Evolutionary conservation across 2,888 invertebrate genomes (phyloP).

Genomic region (Drosophila prolongata): DNA sequence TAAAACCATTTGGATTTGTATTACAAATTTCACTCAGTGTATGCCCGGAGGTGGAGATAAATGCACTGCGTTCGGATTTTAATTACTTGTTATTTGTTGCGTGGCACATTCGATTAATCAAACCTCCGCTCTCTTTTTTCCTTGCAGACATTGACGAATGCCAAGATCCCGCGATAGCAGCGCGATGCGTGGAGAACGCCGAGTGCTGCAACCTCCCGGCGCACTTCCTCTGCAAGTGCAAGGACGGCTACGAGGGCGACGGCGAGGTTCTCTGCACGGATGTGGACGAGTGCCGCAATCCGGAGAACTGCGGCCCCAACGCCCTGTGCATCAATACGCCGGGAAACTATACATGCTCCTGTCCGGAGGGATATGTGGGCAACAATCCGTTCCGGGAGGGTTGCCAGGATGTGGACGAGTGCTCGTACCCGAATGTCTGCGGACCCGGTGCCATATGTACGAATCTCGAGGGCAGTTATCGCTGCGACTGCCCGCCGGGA

Average conservation of each 20-base stretch:
- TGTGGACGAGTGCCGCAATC: conserved; percentile 94
- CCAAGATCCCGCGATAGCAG: conserved; percentile 92
- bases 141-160: conserved; percentile 96
- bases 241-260: conserved; percentile 95
- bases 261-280: conserved; percentile 95
- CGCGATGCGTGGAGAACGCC: conserved; percentile 94
- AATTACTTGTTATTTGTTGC: conserved; percentile 57
- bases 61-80: conserved; percentile 32
- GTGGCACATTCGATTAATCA: conserved; percentile 63
- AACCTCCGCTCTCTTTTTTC: conserved; percentile 12
- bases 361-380: conserved; percentile 93
- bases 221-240: conserved; percentile 97
- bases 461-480: conserved; percentile 91
- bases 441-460: conserved; percentile 92
- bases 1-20: background rate
- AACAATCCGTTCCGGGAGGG: conserved; percentile 89
- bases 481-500: conserved; percentile 93
- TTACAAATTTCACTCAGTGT: background rate
- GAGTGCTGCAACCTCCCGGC: conserved; percentile 98
- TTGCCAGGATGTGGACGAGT: conserved; percentile 94
- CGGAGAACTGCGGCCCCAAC: conserved; percentile 92
- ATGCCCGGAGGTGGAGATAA: conserved; percentile 25
- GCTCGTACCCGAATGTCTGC: conserved; percentile 89
- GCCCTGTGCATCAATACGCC: conserved; percentile 92
- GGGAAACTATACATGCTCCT: conserved; percentile 94